A percentile compares a stretch with the other conserved stretches of the same genome.
These are phyloP conservation scores for Antechinus stuartii DNA, from an alignment of 2,113 vertebrate species.

Conservation along the genomic window DNA sequence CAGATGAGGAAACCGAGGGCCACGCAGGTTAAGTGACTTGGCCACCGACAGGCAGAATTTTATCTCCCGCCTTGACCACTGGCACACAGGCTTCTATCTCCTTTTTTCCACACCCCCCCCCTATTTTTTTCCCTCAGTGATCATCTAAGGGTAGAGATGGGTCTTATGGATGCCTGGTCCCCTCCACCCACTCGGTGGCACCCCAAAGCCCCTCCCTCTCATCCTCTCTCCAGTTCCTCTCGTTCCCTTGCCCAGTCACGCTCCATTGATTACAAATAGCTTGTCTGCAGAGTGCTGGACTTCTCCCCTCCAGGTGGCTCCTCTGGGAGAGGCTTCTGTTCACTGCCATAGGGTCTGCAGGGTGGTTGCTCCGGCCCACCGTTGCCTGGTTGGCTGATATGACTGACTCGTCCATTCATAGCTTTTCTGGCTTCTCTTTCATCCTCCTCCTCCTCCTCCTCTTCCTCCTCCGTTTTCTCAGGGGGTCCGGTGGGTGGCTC, in stretches of 20 bases:
- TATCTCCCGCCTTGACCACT: background rate
- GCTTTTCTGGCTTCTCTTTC: constrained; percentile 48
- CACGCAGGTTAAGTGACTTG: background rate
- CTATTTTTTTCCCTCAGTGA: too few relatives aligned
- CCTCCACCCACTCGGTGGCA: background rate
- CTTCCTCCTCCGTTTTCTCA: constrained; percentile 66
- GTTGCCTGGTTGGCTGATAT: constrained; percentile 88
- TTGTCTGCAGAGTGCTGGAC: constrained; percentile 85
- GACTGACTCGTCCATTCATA: constrained; percentile 80
- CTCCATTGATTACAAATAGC: constrained; percentile 85
- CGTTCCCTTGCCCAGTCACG: background rate
- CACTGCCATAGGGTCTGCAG: constrained; percentile 71
- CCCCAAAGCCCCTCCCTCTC: background rate
- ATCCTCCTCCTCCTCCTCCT: constrained; percentile 79
- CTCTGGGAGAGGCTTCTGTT: constrained; percentile 80
- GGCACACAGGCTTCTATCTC: background rate
- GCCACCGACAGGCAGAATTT: background rate
- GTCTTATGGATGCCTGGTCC: background rate
- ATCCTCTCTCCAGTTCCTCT: background rate
- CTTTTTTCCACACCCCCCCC: rapidly evolving
- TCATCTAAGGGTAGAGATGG: background rate
- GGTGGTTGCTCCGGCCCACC: constrained; percentile 73
- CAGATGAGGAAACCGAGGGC: background rate
- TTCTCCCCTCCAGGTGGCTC: constrained; percentile 79
- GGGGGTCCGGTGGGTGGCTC: constrained; percentile 74